Conservation (phyloP, 2,797 vertebrate species). For the Hyperoplus immaculatus region DNA sequence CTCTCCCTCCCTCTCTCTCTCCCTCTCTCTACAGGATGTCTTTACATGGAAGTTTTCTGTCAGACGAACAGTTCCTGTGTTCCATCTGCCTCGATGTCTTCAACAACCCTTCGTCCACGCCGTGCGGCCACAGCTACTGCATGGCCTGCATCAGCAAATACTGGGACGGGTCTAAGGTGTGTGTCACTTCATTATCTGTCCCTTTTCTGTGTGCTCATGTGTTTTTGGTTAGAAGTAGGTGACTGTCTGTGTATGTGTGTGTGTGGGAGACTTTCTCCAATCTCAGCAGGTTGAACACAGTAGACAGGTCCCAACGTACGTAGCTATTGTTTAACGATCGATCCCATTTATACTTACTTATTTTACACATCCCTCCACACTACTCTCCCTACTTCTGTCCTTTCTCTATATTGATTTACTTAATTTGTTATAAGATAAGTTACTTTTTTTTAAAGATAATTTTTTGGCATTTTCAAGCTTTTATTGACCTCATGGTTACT, state of each 20-base stretch:
- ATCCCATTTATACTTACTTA: neutral
- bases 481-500: too few relatives aligned
- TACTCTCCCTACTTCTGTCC: neutral
- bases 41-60: constrained; percentile 71
- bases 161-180: constrained; percentile 77
- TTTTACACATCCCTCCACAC: neutral
- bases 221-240: too few relatives aligned
- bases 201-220: too few relatives aligned
- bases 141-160: constrained; percentile 82
- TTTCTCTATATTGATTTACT: neutral
- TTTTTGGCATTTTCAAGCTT: too few relatives aligned
- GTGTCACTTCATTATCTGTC: neutral
- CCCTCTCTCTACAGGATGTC: constrained; percentile 64
- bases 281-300: too few relatives aligned
- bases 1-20: too few relatives aligned
- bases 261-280: too few relatives aligned
- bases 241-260: too few relatives aligned
- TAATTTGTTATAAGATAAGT: neutral
- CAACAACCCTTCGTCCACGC: constrained; percentile 82
- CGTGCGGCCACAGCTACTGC: constrained; percentile 91
- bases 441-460: too few relatives aligned
- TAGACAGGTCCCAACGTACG: too few relatives aligned
- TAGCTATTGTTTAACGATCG: too few relatives aligned
- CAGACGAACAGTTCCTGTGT: constrained; percentile 84
- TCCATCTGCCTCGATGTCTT: constrained; percentile 85